Evolutionary conservation across 2,797 vertebrate genomes (phyloP), one percentile per base, ranked within the genome.

Genomic region (Neoniphon sammara): DNA sequence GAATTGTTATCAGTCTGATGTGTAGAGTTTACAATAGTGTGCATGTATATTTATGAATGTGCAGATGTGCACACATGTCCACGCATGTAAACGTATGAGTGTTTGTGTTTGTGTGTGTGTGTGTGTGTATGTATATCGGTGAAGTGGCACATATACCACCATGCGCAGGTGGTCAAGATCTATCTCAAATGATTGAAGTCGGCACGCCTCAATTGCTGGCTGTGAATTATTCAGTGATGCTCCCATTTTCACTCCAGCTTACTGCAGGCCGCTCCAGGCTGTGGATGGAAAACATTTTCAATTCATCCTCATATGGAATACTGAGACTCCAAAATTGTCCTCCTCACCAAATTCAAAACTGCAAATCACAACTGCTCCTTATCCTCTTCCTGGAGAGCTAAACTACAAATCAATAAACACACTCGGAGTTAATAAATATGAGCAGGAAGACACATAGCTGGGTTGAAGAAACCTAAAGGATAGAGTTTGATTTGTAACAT

Each of bases 211-310:
- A n/a, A 80, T 81, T 74, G 52, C 54, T 17, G 5, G 1, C 18
- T 68, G 55, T 79, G 69, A 84, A 85, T 82, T 77, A 87, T 81
- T 85, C 25, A 83, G 23, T 2, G 23, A 44, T 54, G 5, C 54
- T 57, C 18, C 50, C 18, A n/a, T 57, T 77, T 82, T 77, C 55
- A n/a, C 44, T 59, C 17, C 14, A 34, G 49, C 56, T 53, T 44
- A 23, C 70, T 27, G 11, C 17, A 15, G 60, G n/a, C 66, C 58
- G 59, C 72, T 59, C 11, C 47, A 0, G 2, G 42, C 21, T 55
- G 5, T 44, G 49, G 42, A 66, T 34, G 66, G 63, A 78, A 73
- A 15, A 30, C 23, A 11, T 77, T 73, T 49, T 12, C 17, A n/a
- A 47, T 49, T 0, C n/a, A 44, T 50, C 25, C 54, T 55, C 50